Evolutionary conservation across 2,113 vertebrate species (phyloP), one percentile per base, ranked within the genome.

Genomic region (Oncorhynchus mykiss): DNA sequence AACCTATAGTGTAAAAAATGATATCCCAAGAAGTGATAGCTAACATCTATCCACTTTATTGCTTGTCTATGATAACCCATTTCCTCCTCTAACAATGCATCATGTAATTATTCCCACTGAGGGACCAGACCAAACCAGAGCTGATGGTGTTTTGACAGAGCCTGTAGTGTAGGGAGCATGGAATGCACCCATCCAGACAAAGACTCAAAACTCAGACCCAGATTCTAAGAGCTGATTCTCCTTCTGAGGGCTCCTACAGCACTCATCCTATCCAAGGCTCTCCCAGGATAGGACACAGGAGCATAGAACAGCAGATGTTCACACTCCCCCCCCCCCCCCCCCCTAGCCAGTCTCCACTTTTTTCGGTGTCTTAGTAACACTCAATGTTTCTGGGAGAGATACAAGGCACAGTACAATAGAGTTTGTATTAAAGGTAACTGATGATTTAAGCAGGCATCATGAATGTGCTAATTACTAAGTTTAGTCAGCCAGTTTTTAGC

Each of bases 221-320:
- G 34, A 82, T 77, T 67, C 65, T 31, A 85, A 80, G 86, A 90
- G 84, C 90, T 89, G 89, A 48, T 78, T 74, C 57, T 83, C 54
- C 70, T 70, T 88, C 88, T 80, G 83, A 67, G 82, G 88, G 86
- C 82, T 82, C 79, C 48, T 20, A 78, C 72, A 48, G 71, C 48
- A 24, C 45, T 66, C 39, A 9, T 34, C 31, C 65, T 67, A 11
- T 67, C 27, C 29, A 2, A 8, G 25, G 24, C 24, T 77, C 83
- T 86, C 84, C 73, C 72, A 79, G 81, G 80, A 87, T 76, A 31
- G 76, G 74, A 45, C 82, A 81, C 72, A 75, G 68, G 73, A 77
- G 11, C 70, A 16, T 79, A 83, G 48, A 79, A 82, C 80, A 87
- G 72, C 88, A 90, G 89, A 90, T 90, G 88, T 89, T 87, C 77